Conservation (phyloP, 2,113 vertebrate species). For the Nycticryphes semicollaris region DNA sequence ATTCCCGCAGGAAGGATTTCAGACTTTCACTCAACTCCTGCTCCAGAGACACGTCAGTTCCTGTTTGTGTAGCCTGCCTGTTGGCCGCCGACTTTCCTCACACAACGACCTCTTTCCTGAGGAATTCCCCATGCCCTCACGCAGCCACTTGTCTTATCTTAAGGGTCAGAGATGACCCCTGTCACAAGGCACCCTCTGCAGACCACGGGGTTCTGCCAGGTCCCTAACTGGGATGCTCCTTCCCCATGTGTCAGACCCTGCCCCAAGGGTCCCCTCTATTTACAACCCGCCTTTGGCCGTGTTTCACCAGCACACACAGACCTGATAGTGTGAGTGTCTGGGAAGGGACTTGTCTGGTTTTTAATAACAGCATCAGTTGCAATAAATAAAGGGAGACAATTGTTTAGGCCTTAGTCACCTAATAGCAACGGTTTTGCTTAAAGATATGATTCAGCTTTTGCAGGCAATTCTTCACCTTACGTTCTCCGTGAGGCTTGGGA, state of each 20-base stretch:
- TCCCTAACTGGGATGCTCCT: not conserved
- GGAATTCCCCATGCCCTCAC: accelerated
- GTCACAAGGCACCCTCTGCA: not conserved
- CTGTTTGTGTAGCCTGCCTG: accelerated
- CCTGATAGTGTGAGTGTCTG: not conserved
- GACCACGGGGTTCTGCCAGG: not conserved
- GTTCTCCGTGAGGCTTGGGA: not conserved
- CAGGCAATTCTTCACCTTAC: not conserved
- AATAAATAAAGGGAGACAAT: not conserved
- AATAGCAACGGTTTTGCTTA: not conserved
- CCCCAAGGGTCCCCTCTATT: not conserved
- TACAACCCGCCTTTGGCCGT: not conserved
- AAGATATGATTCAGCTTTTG: slow-evolving; percentile 15
- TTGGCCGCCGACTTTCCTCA: accelerated
- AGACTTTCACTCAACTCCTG: accelerated
- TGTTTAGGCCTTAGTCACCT: slow-evolving; percentile 35
- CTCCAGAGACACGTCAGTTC: not conserved
- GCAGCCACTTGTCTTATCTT: not conserved
- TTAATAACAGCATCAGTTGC: not conserved
- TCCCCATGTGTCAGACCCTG: accelerated
- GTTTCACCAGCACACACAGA: not conserved
- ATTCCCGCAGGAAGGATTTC: not conserved
- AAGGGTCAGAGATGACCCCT: not conserved
- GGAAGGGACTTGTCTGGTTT: not conserved
- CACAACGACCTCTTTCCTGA: accelerated